Conservation (phyloP, 92 coral and sea anemone genomes). For the Epizoanthus ramosus region DNA sequence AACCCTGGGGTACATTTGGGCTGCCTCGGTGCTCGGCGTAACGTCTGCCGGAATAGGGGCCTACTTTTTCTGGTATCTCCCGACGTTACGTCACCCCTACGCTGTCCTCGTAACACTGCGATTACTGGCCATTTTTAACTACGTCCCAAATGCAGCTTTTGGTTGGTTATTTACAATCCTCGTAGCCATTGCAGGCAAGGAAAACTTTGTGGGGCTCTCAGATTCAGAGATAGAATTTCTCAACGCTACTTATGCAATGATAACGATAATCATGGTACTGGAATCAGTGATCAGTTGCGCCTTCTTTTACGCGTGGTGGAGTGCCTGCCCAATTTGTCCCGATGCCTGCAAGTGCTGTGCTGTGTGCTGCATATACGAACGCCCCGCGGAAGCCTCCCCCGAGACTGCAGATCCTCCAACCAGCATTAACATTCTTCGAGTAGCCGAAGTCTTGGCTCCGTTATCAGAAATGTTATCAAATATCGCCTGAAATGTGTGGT, state of each 20-base stretch:
- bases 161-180: slow-evolving; percentile 12
- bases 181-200: neutral
- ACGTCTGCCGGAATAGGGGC: slow-evolving; percentile 7
- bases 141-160: neutral
- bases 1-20: neutral
- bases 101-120: slow-evolving; percentile 20
- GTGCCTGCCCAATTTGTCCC: neutral
- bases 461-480: neutral
- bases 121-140: slow-evolving; percentile 15
- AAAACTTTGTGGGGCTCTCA: slow-evolving; percentile 5
- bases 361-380: slow-evolving; percentile 6
- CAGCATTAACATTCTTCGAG: neutral
- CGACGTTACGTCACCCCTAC: slow-evolving; percentile 11
- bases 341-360: slow-evolving; percentile 23
- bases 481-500: no score
- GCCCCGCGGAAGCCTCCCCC: neutral
- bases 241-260: neutral
- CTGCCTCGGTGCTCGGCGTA: slow-evolving; percentile 6
- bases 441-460: slow-evolving; percentile 13
- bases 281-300: slow-evolving; percentile 6
- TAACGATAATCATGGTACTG: slow-evolving; percentile 25
- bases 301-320: slow-evolving; percentile 19
- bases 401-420: slow-evolving; percentile 1
- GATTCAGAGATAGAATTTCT: slow-evolving; percentile 23
- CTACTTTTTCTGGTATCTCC: slow-evolving; percentile 25